Base-by-base conservation (phyloP, 2,797 vertebrate genomes). In the Coracias cyanogaster region DNA sequence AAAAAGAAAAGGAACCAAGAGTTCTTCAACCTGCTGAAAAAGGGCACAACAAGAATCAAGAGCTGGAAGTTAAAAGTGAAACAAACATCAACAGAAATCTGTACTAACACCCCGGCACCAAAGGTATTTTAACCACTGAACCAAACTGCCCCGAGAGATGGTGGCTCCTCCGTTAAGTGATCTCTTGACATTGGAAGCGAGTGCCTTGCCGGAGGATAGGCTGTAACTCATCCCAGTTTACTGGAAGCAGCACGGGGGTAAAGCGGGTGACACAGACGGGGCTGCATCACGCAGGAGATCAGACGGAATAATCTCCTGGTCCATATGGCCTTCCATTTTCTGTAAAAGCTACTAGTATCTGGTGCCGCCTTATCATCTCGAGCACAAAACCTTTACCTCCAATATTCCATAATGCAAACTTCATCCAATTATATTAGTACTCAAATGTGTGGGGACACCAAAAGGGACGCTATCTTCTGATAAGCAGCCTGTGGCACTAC, bases 281-380 rank as follows among this genome's bases (percentile, higher is more conserved):
- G 89, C 71, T 85, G 91, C 28, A 49, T 31, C 1, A 18, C 0
- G 0, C 60, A 46, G 64, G 66, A 95, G 95, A 94, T 93, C 94
- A 93, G 83, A 93, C 46, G 1, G 5, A n/a, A 54, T 97, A 96
- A 97, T 97, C 96, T 82, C 80, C 83, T 48, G 49, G 7, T 71
- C 93, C 95, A 96, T 94, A 95, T 96, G 96, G 69, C 93, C 54
- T 74, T 81, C 89, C 39, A 45, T 89, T 94, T 93, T 77, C 87
- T 80, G 61, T 74, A 91, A 95, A 93, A 95, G 71, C 93, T 74
- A 33, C 79, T 33, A 25, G 12, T 72, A 84, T 89, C 71, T 49
- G n/a, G 13, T 19, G 67, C 51, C 74, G 90, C 86, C 86, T 58
- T 67, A 93, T 48, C 8, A 3, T 41, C 24, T 72, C 2, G 15